These are phyloP conservation scores for Paralichthys olivaceus DNA, from an alignment of 2,113 vertebrate genomes.

Conservation along the genomic window DNA sequence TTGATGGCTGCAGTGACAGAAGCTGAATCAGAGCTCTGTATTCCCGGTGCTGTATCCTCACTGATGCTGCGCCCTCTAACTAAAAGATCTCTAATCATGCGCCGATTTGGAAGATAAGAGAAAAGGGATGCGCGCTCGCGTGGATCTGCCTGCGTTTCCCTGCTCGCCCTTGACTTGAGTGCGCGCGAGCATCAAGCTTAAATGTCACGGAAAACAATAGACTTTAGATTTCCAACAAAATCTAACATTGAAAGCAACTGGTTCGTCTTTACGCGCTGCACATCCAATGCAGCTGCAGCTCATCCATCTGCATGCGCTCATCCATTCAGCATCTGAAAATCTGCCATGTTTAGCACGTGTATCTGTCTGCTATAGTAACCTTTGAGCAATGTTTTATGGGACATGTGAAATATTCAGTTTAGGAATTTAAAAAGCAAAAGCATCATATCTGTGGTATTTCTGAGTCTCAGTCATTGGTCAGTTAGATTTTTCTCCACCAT, in stretches of 20 bases:
- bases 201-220: not conserved
- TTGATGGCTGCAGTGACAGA: not conserved
- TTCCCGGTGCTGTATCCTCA: conserved; percentile 7
- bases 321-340: conserved; percentile 28
- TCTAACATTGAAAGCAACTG: not conserved
- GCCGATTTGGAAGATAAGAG: conserved; percentile 35
- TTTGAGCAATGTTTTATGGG: not conserved
- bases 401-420: conserved; percentile 16
- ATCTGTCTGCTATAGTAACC: conserved; percentile 20
- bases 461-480: conserved; percentile 4
- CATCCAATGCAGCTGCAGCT: conserved; percentile 6
- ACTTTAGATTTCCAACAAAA: too few relatives aligned
- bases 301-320: conserved; percentile 23
- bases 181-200: conserved; percentile 6
- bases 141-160: conserved; percentile 37
- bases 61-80: conserved; percentile 35
- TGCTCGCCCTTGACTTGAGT: conserved; percentile 58
- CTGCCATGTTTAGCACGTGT: conserved; percentile 40
- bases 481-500: not conserved
- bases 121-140: conserved; percentile 32
- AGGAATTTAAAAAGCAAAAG: not conserved
- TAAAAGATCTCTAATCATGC: conserved; percentile 39
- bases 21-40: conserved; percentile 14
- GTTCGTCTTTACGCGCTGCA: not conserved
- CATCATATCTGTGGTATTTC: not conserved